These are phyloP conservation scores for Menura novaehollandiae DNA, from an alignment of 2,113 vertebrate genomes.

Conservation along the genomic window DNA sequence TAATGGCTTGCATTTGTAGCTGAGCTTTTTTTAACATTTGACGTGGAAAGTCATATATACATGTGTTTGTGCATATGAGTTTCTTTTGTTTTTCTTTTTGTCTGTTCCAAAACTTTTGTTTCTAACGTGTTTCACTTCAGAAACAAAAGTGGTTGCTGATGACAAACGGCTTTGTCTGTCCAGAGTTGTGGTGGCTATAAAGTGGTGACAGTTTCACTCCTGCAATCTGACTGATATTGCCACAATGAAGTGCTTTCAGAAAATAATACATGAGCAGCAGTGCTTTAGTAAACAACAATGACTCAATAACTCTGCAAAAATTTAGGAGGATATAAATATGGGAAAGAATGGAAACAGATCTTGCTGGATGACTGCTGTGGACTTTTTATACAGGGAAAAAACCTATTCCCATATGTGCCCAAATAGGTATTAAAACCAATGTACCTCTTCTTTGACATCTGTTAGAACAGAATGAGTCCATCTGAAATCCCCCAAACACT, in stretches of 20 bases:
- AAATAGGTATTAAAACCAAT: conserved; percentile 76
- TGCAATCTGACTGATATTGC: background rate
- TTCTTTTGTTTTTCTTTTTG: no score
- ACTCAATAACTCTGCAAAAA: conserved; percentile 42
- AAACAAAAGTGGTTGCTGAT: background rate
- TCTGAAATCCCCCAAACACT: conserved; percentile 72
- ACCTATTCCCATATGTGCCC: conserved; percentile 37
- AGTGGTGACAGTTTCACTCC: background rate
- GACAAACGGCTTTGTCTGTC: background rate
- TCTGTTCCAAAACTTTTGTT: no score
- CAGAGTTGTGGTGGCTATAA: background rate
- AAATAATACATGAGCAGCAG: conserved; percentile 3
- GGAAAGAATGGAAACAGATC: conserved; percentile 17
- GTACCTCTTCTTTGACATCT: conserved; percentile 79
- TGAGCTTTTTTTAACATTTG: background rate
- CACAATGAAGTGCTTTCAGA: background rate
- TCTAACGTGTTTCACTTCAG: fast-evolving
- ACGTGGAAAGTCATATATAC: background rate
- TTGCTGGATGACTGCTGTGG: conserved; percentile 5
- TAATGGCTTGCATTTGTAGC: background rate
- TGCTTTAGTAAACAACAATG: conserved; percentile 11
- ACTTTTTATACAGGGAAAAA: conserved; percentile 47
- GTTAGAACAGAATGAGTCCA: conserved; percentile 71
- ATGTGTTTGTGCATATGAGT: fast-evolving
- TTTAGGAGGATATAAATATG: conserved; percentile 34